Evolutionary conservation across 2,113 vertebrate species (phyloP).

Genomic region (Maccullochella peelii): DNA sequence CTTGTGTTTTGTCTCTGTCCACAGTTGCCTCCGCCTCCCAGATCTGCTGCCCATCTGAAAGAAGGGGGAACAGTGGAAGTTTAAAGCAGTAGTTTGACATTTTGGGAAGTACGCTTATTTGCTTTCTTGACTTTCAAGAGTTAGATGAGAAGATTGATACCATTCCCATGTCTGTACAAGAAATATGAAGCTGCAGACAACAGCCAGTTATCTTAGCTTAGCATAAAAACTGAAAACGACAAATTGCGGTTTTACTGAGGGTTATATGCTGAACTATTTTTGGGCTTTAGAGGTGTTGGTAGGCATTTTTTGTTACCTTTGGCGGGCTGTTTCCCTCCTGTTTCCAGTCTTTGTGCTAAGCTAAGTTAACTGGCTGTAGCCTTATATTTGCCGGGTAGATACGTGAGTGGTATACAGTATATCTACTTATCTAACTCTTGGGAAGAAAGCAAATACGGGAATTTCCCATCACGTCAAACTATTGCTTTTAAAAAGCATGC

Average conservation of each 20-base stretch:
- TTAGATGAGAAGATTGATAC: not conserved
- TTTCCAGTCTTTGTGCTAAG: not conserved
- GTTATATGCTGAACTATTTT: not conserved
- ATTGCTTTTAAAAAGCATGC: not conserved
- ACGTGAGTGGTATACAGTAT: not conserved
- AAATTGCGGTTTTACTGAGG: not conserved
- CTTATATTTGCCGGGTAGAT: not conserved
- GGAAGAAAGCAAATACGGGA: not conserved
- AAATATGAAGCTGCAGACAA: not conserved
- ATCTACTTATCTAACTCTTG: not conserved
- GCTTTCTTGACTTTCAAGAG: not conserved
- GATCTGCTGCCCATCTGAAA: conserved; percentile 93
- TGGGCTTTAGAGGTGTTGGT: not conserved
- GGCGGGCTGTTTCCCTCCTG: not conserved
- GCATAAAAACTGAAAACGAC: not conserved
- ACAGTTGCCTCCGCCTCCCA: conserved; percentile 96
- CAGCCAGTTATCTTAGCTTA: not conserved
- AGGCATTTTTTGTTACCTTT: not conserved
- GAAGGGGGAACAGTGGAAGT: not conserved
- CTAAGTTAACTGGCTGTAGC: not conserved
- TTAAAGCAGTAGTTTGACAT: not conserved
- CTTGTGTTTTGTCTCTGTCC: conserved; percentile 95
- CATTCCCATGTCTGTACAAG: not conserved
- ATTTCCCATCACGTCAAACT: not conserved
- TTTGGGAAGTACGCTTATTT: not conserved